Percentiles rank a stretch among this genome's conserved stretches.
Conservation (phyloP, 2,797 vertebrate genomes). For the Heteromormyrus szaboi region DNA sequence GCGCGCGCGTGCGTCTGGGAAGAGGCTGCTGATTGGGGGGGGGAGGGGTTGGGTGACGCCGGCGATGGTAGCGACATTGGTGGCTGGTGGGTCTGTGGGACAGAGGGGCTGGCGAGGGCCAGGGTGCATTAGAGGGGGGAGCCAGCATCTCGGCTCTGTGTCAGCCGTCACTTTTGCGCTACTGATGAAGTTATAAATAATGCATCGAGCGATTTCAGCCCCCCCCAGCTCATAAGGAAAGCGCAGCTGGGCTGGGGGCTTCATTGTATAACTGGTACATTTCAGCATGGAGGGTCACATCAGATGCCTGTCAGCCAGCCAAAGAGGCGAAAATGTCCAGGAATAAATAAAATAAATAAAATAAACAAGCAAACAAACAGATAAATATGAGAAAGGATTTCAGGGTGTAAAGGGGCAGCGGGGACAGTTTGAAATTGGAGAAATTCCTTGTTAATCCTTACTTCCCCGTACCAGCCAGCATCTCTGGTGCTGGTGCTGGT, state of each 20-base stretch:
- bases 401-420: not conserved
- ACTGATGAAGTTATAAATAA: slow-evolving; percentile 61
- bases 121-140: slow-evolving; percentile 45
- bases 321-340: slow-evolving; percentile 32
- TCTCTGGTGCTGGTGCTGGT: slow-evolving; percentile 4
- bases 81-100: not conserved
- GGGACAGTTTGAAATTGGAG: slow-evolving; percentile 21
- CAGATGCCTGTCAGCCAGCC: slow-evolving; percentile 42
- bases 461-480: not conserved
- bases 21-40: slow-evolving; percentile 32
- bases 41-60: slow-evolving; percentile 15
- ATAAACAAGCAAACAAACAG: not conserved
- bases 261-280: slow-evolving; percentile 47
- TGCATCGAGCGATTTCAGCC: slow-evolving; percentile 46
- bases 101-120: slow-evolving; percentile 30
- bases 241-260: slow-evolving; percentile 46
- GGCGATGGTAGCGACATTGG: not conserved
- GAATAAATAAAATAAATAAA: slow-evolving; percentile 13
- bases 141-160: slow-evolving; percentile 42
- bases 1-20: slow-evolving; percentile 27
- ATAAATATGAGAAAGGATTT: slow-evolving; percentile 30
- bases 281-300: slow-evolving; percentile 43
- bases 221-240: slow-evolving; percentile 35
- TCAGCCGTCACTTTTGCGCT: slow-evolving; percentile 53
- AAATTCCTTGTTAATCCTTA: slow-evolving; percentile 40